Percentiles rank a stretch among this genome's conserved stretches.
These are phyloP conservation scores for Syngnathoides biaculeatus DNA, from an alignment of 2,113 vertebrate genomes.

Conservation along the genomic window DNA sequence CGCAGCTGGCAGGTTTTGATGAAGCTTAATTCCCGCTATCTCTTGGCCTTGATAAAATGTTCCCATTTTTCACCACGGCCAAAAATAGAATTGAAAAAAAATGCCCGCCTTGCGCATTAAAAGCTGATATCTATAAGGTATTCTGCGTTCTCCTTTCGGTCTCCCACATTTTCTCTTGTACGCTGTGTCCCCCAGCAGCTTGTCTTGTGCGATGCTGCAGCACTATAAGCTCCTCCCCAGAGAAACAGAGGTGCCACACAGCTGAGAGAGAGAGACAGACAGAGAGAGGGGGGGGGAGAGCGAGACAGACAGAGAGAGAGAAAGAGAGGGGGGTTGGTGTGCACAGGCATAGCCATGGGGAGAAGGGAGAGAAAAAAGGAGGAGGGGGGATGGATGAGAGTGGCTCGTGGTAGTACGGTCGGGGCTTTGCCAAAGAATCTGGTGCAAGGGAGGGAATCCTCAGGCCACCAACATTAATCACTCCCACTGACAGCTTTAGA, in stretches of 20 bases:
- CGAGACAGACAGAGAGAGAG: conserved; percentile 20
- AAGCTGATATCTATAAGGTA: conserved; percentile 22
- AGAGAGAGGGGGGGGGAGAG: conserved; percentile 3
- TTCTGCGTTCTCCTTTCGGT: conserved; percentile 20
- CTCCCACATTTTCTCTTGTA: conserved; percentile 25
- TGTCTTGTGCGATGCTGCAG: conserved; percentile 52
- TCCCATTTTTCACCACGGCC: conserved; percentile 8
- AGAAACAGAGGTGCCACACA: conserved; percentile 60
- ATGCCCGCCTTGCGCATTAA: conserved; percentile 17
- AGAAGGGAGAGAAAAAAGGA: neutral
- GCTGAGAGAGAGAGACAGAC: conserved; percentile 31
- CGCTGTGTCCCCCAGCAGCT: conserved; percentile 27
- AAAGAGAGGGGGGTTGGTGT: neutral
- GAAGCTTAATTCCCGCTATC: conserved; percentile 20
- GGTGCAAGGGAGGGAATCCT: conserved; percentile 43
- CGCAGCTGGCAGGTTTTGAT: conserved; percentile 39
- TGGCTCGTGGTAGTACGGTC: conserved; percentile 10
- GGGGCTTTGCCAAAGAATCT: conserved; percentile 23
- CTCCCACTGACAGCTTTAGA: conserved; percentile 28
- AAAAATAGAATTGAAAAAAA: conserved; percentile 32
- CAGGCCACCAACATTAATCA: conserved; percentile 26
- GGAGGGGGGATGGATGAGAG: conserved; percentile 21
- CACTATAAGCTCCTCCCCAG: conserved; percentile 51
- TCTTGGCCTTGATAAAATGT: conserved; percentile 8
- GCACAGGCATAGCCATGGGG: neutral